These are phyloP conservation scores for Holothuria leucospilota DNA, from an alignment of 53 echinoderm and acorn worm genomes.

Conservation along the genomic window DNA sequence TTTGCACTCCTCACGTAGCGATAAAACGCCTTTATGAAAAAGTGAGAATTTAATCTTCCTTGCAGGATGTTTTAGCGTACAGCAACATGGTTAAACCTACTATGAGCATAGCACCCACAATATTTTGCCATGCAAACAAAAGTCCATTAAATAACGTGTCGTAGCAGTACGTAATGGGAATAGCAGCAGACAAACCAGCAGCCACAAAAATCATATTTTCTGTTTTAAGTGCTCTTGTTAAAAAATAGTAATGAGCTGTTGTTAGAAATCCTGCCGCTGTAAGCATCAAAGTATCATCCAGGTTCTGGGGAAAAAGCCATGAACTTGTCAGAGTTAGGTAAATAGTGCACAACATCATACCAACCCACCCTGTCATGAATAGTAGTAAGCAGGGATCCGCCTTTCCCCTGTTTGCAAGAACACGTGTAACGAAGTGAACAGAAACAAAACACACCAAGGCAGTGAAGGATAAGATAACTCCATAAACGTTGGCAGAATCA, in stretches of 20 bases:
- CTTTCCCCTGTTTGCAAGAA: neutral
- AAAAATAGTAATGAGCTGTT: neutral
- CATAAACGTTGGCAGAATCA: neutral
- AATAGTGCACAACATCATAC: neutral
- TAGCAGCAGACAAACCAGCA: neutral
- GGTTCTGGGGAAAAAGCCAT: neutral
- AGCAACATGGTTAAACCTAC: no score
- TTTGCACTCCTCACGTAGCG: no score
- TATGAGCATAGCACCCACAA: no score
- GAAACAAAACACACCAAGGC: neutral
- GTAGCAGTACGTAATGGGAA: neutral
- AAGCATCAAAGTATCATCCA: neutral
- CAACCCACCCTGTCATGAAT: neutral
- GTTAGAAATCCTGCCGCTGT: neutral
- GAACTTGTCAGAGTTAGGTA: neutral
- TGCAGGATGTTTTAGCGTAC: no score
- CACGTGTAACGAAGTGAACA: neutral
- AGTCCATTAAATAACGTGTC: neutral
- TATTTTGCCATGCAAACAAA: no score
- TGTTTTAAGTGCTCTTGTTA: neutral
- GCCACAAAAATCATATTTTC: constrained; percentile 9
- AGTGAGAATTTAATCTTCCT: no score
- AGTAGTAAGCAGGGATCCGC: neutral
- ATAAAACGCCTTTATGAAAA: no score
- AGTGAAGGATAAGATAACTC: neutral